Evolutionary conservation across 2,113 vertebrate genomes (phyloP).

Genomic region (Elephantulus edwardii): DNA sequence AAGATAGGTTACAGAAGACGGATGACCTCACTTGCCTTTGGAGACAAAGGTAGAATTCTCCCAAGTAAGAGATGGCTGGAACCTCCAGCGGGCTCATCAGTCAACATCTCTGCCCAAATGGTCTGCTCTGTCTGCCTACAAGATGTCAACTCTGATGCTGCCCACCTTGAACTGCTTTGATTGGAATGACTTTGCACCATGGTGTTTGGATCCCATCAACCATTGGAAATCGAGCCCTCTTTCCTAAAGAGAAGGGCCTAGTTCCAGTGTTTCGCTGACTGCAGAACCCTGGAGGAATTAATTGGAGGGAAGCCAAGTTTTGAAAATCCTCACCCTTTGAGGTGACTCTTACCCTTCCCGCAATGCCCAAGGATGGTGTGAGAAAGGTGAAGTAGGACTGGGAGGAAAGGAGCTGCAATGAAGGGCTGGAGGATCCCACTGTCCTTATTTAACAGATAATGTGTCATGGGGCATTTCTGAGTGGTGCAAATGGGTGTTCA

Average conservation of each 20-base stretch:
- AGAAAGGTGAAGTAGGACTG: neutral
- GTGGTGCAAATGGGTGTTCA: neutral
- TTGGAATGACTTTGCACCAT: conserved; percentile 64
- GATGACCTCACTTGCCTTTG: neutral
- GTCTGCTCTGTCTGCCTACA: neutral
- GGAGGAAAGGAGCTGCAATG: neutral
- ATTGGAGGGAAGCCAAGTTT: conserved; percentile 44
- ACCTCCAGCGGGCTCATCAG: neutral
- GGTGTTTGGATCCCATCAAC: conserved; percentile 62
- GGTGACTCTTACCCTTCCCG: conserved; percentile 18
- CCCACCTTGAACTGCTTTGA: conserved; percentile 50
- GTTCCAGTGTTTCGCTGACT: conserved; percentile 63
- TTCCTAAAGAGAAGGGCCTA: conserved; percentile 57
- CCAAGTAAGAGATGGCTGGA: conserved; percentile 9
- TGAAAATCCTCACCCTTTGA: conserved; percentile 12
- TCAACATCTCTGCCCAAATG: neutral
- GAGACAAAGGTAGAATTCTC: conserved; percentile 21
- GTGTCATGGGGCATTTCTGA: neutral
- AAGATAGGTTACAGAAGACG: neutral
- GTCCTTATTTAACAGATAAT: neutral
- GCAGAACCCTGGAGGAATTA: conserved; percentile 40
- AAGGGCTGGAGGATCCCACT: neutral
- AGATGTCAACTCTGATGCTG: conserved; percentile 30
- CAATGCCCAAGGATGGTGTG: conserved; percentile 3
- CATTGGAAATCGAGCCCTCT: conserved; percentile 22